Conservation (phyloP, 2,797 vertebrate genomes). For the Phalanger gymnotis region DNA sequence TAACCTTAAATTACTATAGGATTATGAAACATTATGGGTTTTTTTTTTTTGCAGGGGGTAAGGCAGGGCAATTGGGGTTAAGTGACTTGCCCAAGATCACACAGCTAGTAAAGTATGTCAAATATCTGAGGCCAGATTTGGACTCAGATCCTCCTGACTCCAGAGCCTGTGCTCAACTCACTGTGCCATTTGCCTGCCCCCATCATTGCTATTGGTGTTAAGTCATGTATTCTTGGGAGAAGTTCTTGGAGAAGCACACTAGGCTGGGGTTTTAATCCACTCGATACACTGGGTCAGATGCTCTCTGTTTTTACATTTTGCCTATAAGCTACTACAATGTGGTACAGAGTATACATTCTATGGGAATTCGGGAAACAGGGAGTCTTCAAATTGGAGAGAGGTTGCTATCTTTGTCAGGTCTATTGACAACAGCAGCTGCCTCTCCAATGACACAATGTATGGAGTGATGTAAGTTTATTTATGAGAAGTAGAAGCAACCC, state of each 20-base stretch:
- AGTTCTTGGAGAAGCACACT: background rate
- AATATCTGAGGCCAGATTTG: too few species aligned
- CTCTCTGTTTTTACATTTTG: background rate
- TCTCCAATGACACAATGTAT: background rate
- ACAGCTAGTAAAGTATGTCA: too few species aligned
- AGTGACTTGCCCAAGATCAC: too few species aligned
- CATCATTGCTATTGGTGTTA: too few species aligned
- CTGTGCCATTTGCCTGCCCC: too few species aligned
- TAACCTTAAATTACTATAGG: background rate
- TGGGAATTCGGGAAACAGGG: background rate
- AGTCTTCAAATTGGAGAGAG: background rate
- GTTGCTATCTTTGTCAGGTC: background rate
- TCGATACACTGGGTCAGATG: background rate
- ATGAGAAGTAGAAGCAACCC: background rate
- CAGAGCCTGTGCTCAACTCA: too few species aligned
- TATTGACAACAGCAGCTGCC: background rate
- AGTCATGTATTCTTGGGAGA: background rate
- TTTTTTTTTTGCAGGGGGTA: too few species aligned
- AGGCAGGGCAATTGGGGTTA: too few species aligned
- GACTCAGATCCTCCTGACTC: too few species aligned
- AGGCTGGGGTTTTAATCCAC: too few species aligned
- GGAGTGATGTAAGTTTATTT: background rate
- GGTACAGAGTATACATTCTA: background rate
- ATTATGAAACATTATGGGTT: too few species aligned
- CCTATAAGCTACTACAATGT: background rate